Base-by-base conservation (phyloP, 2,888 invertebrate species). In the Octonoba sinensis region DNA sequence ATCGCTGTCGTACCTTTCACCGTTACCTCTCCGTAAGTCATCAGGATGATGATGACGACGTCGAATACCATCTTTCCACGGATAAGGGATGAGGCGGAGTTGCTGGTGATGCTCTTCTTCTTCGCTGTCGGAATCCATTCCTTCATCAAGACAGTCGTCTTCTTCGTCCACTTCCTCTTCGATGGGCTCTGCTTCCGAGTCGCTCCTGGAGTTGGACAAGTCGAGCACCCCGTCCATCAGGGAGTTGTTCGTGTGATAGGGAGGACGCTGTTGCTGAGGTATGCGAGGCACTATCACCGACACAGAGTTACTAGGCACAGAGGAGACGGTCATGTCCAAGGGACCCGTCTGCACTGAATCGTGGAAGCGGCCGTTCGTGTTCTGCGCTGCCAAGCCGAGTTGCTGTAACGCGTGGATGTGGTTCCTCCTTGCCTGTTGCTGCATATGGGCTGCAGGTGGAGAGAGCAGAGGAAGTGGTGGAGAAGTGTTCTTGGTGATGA, bases 331-430 rank as follows among this genome's bases (percentile, higher is more conserved):
- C 82, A 86, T 86, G 74, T 86, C 85, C 24, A 86, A 69, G 3
- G 86, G 84, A 15, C 85, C 85, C 16, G 84, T 84, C 64, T 86
- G 85, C 22, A 84, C 70, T 18, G 77, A 57, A 15, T 85, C 83
- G 24, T 81, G 69, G 44, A 76, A 84, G 13, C 73, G 78, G 12
- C 82, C 66, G 49, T 79, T 83, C 18, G 71, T 62, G 57, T 84
- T 84, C 44, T 79, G 73, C 24, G 84, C 66, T 15, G 73, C 57
- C 18, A 60, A 72, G 13, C 84, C 65, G 46, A 85, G 79, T 60
- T 83, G 83, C 13, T 83, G 77, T 15, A 82, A 66, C 4, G 84
- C 83, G 36, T 84, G 84, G 57, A 69, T 62, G 20, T 84, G 85
- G 65, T 85, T 85, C 46, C 84, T 81, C 56, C 84, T 71, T 1